These are phyloP conservation scores for Myiopsitta monachus DNA, from an alignment of 2,113 vertebrate species.

Conservation along the genomic window DNA sequence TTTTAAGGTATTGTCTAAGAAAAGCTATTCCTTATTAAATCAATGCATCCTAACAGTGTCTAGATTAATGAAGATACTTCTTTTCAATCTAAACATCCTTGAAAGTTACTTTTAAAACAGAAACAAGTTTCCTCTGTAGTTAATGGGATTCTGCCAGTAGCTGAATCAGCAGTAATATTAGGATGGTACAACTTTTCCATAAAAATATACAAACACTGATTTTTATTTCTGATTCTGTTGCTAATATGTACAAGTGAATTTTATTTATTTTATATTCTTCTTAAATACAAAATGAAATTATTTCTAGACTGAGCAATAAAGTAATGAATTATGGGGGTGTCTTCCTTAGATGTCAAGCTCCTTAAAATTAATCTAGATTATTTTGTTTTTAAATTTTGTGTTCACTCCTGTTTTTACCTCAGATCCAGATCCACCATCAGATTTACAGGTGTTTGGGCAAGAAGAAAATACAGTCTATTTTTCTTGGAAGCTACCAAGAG, in stretches of 20 bases:
- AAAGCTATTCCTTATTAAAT: not conserved
- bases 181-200: not conserved
- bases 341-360: not conserved
- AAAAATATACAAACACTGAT: not conserved
- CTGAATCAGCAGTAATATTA: not conserved
- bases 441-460: slow-evolving; percentile 76
- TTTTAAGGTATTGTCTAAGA: not conserved
- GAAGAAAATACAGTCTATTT: slow-evolving; percentile 77
- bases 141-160: not conserved
- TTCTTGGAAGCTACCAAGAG: slow-evolving; percentile 79
- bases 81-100: not conserved
- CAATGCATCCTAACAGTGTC: not conserved
- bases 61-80: not conserved
- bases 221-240: not conserved
- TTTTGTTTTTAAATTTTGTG: not conserved
- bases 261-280: not conserved
- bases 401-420: not conserved
- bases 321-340: not conserved
- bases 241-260: not conserved
- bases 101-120: not conserved
- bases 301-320: not conserved
- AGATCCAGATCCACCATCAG: slow-evolving; percentile 80
- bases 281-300: not conserved
- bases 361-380: not conserved
- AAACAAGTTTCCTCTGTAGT: not conserved